phyloP scores from a whole-genome alignment of 2,797 vertebrate genomes.

The Cirrhinus mrigala region DNA sequence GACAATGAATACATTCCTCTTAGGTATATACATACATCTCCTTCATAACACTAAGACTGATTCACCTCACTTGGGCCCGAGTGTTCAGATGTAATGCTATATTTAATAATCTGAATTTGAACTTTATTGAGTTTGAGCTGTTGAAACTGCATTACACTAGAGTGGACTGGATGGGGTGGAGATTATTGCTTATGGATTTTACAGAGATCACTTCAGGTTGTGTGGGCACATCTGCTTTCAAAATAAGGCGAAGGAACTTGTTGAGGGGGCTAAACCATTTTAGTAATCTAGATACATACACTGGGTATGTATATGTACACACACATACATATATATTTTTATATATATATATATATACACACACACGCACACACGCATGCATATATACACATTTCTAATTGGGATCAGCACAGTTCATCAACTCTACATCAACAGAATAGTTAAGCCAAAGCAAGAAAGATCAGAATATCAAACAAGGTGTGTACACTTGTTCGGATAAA shows the following conservation, averaged over 20 bases:
- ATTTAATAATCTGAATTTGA: slow-evolving; percentile 33
- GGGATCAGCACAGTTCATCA: slow-evolving; percentile 75
- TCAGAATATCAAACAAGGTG: slow-evolving; percentile 70
- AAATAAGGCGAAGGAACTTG: slow-evolving; percentile 80
- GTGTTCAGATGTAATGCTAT: slow-evolving; percentile 10
- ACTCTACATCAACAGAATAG: slow-evolving; percentile 79
- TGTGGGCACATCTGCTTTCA: slow-evolving; percentile 60
- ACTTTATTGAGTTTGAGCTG: slow-evolving; percentile 28
- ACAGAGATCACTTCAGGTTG: slow-evolving; percentile 62
- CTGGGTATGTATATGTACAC: slow-evolving; percentile 84
- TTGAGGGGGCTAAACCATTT: slow-evolving; percentile 73
- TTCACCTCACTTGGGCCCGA: slow-evolving; percentile 27
- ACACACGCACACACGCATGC: slow-evolving; percentile 74
- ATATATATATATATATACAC: slow-evolving; percentile 67
- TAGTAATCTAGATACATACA: slow-evolving; percentile 80
- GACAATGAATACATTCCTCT: slow-evolving; percentile 54
- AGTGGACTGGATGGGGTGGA: slow-evolving; percentile 47
- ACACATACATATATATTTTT: slow-evolving; percentile 75
- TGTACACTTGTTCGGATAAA: slow-evolving; percentile 61
- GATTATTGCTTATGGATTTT: slow-evolving; percentile 64
- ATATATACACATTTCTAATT: slow-evolving; percentile 83
- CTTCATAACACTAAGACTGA: slow-evolving; percentile 32
- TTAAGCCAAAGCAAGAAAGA: slow-evolving; percentile 79
- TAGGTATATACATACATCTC: slow-evolving; percentile 39
- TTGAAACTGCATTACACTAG: slow-evolving; percentile 37